Percentiles rank a stretch among this genome's conserved stretches.
phyloP scores from a whole-genome alignment of 2,113 vertebrate species.

The Labeo rohita region DNA sequence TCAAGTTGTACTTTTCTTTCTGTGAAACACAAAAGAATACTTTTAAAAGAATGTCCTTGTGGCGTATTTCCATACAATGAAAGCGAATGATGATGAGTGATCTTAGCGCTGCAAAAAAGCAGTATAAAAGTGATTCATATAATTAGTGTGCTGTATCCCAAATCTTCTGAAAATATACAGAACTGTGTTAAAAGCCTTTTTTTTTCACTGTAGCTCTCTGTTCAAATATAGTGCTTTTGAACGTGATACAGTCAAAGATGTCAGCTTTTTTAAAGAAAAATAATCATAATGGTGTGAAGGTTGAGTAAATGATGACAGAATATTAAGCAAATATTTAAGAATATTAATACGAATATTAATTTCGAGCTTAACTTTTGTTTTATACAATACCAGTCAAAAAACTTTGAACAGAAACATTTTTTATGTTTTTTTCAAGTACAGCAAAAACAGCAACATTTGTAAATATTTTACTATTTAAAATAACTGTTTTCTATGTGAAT shows the following conservation, averaged over 20 bases:
- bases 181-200: background rate
- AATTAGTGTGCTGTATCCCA: background rate
- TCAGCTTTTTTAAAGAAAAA: background rate
- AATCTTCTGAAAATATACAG: background rate
- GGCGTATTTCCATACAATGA: background rate
- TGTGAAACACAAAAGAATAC: background rate
- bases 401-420: no score
- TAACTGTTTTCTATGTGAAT: no score
- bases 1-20: background rate
- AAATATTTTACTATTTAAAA: no score
- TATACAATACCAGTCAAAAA: background rate
- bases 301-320: background rate
- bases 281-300: background rate
- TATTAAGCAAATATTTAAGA: background rate
- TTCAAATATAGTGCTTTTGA: background rate
- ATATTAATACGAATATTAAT: background rate
- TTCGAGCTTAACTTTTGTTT: background rate
- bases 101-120: background rate
- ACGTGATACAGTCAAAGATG: background rate
- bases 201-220: background rate
- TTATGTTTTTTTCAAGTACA: no score
- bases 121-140: background rate
- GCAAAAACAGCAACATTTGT: no score
- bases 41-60: background rate
- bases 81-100: background rate